Evolutionary conservation across 92 coral and sea anemone genomes (phyloP), one percentile per base, ranked within the genome.

Genomic region (Umimayanthus chanpuru): DNA sequence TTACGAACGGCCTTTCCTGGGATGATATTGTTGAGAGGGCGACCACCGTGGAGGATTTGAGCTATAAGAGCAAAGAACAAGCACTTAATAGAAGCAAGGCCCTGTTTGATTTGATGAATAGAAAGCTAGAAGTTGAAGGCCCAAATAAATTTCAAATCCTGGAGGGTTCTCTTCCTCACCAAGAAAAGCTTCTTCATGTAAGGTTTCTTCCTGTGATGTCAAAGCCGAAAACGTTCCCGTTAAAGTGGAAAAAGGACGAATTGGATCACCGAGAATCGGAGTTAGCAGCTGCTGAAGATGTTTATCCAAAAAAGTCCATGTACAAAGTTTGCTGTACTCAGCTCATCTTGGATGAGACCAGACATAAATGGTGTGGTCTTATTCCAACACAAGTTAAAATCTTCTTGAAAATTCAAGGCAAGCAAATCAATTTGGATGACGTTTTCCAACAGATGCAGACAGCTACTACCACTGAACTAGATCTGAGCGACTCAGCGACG

Each of bases 1-100:
- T n/a, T n/a, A n/a, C n/a, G 49, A 94, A 94, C 82, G 88, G 89
- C 29, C 91, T 94, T 26, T 49, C 88, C n/a, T 96, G 97, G 98
- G 26, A 85, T 7, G 97, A 94, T 66, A 49, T 96, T 2, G 77
- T 89, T 36, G 98, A 92, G 67, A 90, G 98, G 61, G 92, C 96
- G 15, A 88, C 79, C 73, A 91, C 94, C 28, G 90, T 96, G 9
- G 56, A 81, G 61, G n/a, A 9, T n/a, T 81, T 92, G 81, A 80
- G 76, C 38, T 39, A 77, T 71, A 23, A 39, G 65, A 21, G 11
- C 15, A 41, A 85, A 25, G 79, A 38, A 25, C 39, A 71, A 4
- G 88, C 96, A 25, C 29, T 88, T 1, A 1, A 26, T 47, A 64
- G 96, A 41, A 70, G 80, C 25, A 88, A 49, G 39, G 72, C 23